Evolutionary conservation across 2,888 invertebrate genomes (phyloP).

Genomic region (Cerastis leucographa): DNA sequence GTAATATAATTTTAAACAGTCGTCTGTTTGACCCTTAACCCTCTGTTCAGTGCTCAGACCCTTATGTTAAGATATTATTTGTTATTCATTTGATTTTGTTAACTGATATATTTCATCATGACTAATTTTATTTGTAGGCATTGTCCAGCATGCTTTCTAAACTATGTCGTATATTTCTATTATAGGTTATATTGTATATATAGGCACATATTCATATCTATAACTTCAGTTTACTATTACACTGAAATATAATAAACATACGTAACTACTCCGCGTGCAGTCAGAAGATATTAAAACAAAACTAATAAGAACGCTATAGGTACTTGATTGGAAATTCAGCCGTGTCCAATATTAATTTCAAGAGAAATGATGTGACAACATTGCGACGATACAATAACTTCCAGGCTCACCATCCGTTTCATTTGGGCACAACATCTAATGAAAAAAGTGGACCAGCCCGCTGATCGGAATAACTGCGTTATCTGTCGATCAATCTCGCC

Average conservation of each 20-base stretch:
- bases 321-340: conserved; percentile 3
- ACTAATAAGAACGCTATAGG: not conserved
- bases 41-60: not conserved
- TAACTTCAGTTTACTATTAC: not conserved
- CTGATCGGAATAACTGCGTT: conserved; percentile 77
- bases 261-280: not conserved
- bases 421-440: conserved; percentile 65
- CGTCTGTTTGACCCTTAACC: conserved; percentile 46
- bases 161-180: not conserved
- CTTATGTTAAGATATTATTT: conserved; percentile 2
- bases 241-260: not conserved
- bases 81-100: conserved; percentile 13
- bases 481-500: conserved; percentile 81
- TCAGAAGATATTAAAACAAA: not conserved
- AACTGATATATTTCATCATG: not conserved
- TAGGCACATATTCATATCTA: not conserved
- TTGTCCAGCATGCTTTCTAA: not conserved
- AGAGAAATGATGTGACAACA: conserved; percentile 17
- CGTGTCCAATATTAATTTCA: conserved; percentile 10
- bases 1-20: conserved; percentile 45
- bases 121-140: not conserved
- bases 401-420: conserved; percentile 50
- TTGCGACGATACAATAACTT: conserved; percentile 24
- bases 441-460: conserved; percentile 74
- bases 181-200: not conserved